Percentiles rank a stretch among this genome's conserved stretches.
Evolutionary conservation across 2,113 vertebrate species (phyloP).

Genomic region (Psilopogon haemacephalus): DNA sequence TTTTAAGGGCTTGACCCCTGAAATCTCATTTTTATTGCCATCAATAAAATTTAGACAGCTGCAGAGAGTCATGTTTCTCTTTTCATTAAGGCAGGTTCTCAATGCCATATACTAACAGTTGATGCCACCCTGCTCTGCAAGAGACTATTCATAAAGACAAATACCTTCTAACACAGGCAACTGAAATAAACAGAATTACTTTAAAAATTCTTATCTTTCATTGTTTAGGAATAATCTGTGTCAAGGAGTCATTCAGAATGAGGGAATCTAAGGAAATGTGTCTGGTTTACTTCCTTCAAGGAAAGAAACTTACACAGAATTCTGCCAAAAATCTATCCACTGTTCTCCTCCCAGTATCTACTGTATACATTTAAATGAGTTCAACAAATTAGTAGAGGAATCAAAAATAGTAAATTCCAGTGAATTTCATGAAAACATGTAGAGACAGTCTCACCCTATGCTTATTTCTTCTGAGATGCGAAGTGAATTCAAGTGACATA

Average conservation of each 20-base stretch:
- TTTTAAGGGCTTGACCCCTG: not conserved
- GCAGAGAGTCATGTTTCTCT: not conserved
- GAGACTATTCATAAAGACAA: not conserved
- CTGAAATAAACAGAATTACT: not conserved
- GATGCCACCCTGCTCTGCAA: not conserved
- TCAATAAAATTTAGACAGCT: not conserved
- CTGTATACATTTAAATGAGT: not conserved
- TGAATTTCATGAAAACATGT: not conserved
- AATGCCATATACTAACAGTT: not conserved
- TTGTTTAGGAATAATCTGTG: not conserved
- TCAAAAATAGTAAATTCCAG: not conserved
- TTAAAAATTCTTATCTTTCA: not conserved
- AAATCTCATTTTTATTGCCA: slow-evolving; percentile 20
- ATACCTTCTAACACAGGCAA: not conserved
- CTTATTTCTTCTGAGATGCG: not conserved
- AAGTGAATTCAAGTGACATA: not conserved
- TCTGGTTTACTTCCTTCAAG: not conserved
- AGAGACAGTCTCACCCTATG: not conserved
- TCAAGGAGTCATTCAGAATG: not conserved
- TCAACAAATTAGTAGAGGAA: not conserved
- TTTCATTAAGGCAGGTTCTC: not conserved
- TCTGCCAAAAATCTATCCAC: not conserved
- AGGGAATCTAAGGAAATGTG: not conserved
- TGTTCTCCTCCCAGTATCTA: not conserved
- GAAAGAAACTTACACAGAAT: not conserved